These are phyloP conservation scores for Danionella cerebrum DNA, from an alignment of 2,113 vertebrate species.

Conservation along the genomic window DNA sequence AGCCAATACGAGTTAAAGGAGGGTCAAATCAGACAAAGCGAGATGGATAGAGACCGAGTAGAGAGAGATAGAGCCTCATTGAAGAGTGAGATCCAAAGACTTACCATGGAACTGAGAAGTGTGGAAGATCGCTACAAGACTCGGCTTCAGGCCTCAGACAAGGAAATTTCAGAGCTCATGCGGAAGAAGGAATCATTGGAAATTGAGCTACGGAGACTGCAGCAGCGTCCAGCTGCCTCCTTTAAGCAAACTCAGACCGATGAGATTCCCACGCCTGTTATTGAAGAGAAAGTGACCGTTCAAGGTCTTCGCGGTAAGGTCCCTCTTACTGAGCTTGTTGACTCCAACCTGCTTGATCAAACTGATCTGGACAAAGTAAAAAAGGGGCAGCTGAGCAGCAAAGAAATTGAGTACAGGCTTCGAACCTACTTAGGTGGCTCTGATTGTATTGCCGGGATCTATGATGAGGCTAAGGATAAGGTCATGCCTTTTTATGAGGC, in stretches of 20 bases:
- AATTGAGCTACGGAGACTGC: constrained; percentile 78
- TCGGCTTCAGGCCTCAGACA: constrained; percentile 68
- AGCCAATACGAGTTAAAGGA: constrained; percentile 82
- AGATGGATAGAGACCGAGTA: constrained; percentile 74
- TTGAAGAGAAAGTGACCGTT: constrained; percentile 62
- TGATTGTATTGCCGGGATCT: constrained; percentile 93
- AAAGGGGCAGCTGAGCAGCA: constrained; percentile 68
- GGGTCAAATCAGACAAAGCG: constrained; percentile 70
- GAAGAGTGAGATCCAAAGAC: constrained; percentile 77
- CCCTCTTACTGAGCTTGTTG: constrained; percentile 64
- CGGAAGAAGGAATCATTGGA: constrained; percentile 68
- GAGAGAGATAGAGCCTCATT: constrained; percentile 75
- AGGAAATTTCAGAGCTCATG: constrained; percentile 73
- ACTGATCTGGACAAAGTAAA: constrained; percentile 69
- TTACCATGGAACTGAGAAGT: constrained; percentile 76
- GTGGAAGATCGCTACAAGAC: constrained; percentile 79
- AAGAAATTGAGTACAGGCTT: constrained; percentile 80
- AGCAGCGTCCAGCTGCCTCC: constrained; percentile 64
- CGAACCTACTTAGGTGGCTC: constrained; percentile 86
- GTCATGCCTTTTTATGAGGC: constrained; percentile 88
- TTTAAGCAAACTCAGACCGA: constrained; percentile 78
- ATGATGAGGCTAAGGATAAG: constrained; percentile 83
- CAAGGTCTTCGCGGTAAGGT: constrained; percentile 79
- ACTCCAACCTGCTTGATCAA: constrained; percentile 72
- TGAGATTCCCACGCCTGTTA: constrained; percentile 39